Evolutionary conservation across 2,888 invertebrate genomes (phyloP), one percentile per base, ranked within the genome.

Genomic region (Cancer borealis): DNA sequence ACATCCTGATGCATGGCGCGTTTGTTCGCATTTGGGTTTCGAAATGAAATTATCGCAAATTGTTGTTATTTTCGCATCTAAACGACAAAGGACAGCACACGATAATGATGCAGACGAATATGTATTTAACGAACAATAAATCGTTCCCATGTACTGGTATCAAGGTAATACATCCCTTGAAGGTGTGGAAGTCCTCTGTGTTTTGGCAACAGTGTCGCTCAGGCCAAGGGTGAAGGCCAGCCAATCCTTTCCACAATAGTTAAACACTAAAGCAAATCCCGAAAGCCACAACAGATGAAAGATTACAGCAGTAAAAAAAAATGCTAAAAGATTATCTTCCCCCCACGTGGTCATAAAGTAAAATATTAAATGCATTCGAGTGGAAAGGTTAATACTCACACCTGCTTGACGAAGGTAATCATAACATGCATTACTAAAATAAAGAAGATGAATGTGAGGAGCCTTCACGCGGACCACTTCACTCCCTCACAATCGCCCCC

Each of bases 41-140:
- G 39, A 3, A 14, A n/a, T 84, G 84, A 84, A 84, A 84, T 84
- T 2, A 84, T 84, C 84, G 84, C 39, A 84, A 84, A 84, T 84
- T 12, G 84, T 84, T 39, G 84, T 39, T 84, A 39, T 39, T 39
- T 84, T 39, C 39, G 30, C 84, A 84, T 1, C 2, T 39, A 14
- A 39, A 14, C 30, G 10, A 39, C 39, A 39, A 39, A 21, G 84
- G 39, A 39, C 8, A 39, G 0, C 30, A 39, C 39, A 39, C 84
- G 84, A 30, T 84, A 17, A 84, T 84, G 84, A 84, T 84, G 17
- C 84, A 14, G 30, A 30, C 1, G 30, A 84, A 30, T 84, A 39
- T 84, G 12, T 84, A 84, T 84, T 84, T 39, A 26, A 39, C 12
- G 30, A 39, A 84, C 84, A 84, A 84, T 30, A 84, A 84, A 84